phyloP scores from a whole-genome alignment of 2,888 invertebrate genomes.

The Oxystoma pomonae region DNA sequence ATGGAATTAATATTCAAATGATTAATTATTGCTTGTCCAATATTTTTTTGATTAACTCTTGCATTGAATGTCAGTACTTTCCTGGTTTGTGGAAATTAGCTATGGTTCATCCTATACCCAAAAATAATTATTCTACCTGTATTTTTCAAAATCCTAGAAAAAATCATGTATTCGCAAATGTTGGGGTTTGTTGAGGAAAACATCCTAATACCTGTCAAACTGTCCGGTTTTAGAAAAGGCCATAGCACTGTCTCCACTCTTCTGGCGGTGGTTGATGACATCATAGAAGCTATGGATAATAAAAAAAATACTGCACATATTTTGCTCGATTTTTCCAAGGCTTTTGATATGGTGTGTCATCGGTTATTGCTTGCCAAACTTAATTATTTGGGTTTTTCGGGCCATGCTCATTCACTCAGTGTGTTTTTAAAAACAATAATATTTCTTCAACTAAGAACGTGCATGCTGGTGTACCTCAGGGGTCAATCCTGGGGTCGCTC shows the following conservation, averaged over 20 bases:
- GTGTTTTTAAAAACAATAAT: constrained; percentile 1
- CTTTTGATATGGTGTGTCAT: not conserved
- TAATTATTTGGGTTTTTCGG: not conserved
- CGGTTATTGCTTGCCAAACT: not conserved
- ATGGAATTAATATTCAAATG: not conserved
- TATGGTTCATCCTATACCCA: not conserved
- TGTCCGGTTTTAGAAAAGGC: not conserved
- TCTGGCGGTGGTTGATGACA: not conserved
- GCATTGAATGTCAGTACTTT: not conserved
- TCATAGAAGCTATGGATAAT: not conserved
- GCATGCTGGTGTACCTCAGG: constrained; percentile 1
- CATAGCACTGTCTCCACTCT: not conserved
- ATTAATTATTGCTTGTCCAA: not conserved
- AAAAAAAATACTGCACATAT: not conserved
- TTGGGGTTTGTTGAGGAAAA: not conserved
- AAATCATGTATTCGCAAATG: not conserved
- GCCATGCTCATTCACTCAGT: not conserved
- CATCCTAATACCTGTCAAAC: not conserved
- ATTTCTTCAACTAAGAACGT: not conserved
- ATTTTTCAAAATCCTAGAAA: not conserved
- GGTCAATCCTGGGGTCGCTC: not conserved
- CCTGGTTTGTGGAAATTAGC: not conserved
- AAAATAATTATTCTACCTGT: not conserved
- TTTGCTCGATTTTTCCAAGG: constrained; percentile 1
- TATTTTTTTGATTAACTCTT: not conserved